Conservation (phyloP, 2,113 vertebrate genomes). For the Vulpes ferrilata region DNA sequence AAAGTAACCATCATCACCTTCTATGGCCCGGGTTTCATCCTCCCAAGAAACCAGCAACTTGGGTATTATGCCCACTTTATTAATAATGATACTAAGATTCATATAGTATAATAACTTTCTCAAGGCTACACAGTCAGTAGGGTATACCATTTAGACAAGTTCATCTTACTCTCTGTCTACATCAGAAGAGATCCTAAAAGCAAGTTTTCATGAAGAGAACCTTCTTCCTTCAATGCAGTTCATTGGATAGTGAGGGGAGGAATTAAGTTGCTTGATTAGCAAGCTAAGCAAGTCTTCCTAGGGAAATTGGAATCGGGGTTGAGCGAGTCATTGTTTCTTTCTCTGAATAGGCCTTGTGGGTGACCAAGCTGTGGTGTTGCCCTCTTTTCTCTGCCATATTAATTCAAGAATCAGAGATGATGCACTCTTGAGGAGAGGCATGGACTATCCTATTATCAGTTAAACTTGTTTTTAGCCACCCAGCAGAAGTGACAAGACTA, state of each 20-base stretch:
- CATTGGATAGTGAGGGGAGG: neutral
- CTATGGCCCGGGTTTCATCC: neutral
- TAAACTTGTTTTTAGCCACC: slow-evolving; percentile 6
- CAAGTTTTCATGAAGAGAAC: neutral
- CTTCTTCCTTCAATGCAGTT: neutral
- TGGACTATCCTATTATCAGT: neutral
- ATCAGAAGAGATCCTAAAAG: neutral
- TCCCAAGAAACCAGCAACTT: neutral
- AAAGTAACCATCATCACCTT: neutral
- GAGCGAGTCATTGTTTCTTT: neutral
- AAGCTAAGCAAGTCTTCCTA: neutral
- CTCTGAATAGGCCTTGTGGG: neutral
- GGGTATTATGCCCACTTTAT: neutral
- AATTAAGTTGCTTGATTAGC: neutral
- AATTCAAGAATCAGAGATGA: neutral
- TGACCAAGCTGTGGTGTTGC: neutral
- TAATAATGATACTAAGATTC: neutral
- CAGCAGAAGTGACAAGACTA: neutral
- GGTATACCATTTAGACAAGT: neutral
- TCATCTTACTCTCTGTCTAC: neutral
- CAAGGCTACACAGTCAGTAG: neutral
- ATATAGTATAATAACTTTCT: neutral
- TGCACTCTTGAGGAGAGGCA: neutral
- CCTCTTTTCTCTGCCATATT: neutral
- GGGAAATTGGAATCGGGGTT: neutral